Base-by-base conservation (phyloP, 2,797 vertebrate species). In the Takifugu ocellatus region DNA sequence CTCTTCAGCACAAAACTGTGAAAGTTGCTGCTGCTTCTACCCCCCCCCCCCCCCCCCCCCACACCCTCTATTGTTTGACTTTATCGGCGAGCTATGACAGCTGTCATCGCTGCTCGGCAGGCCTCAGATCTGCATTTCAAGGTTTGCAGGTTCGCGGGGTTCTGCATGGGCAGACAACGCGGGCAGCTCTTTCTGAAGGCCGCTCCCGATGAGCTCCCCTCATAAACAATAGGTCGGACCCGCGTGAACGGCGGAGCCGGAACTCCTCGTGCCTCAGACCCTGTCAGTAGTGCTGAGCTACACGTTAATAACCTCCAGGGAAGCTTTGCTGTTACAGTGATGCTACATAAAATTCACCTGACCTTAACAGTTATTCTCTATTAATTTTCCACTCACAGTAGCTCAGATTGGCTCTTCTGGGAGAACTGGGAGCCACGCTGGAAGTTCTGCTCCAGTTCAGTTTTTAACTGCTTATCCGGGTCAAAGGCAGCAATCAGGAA, bases 91-190 rank as follows among this genome's bases (percentile, higher is more conserved):
- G 84, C 77, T 72, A 71, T 90, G 90, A 90, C 91, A 92, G 90
- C 90, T 92, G 90, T 90, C 90, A 89, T 88, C 89, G 68, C 83
- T 83, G 79, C 79, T 86, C 86, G 78, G 83, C 75, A 78, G 75
- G 80, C 79, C 81, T 91, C 83, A 87, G 89, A 91, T 92, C 89
- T 90, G 84, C 83, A 77, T 85, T 87, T 89, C 87, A 89, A 89
- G 86, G 84, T 90, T 84, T 83, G 83, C 67, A 84, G 84, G 87
- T 87, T 87, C 78, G 79, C 76, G 16, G 77, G 79, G 68, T 88
- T 88, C 75, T 83, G 84, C 83, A 70, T 56, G 82, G 79, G 71
- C 74, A 84, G 75, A 77, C 78, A 72, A 74, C 66, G 58, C 56
- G 67, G 68, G 63, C 66, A 56, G 62, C 59, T 60, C 25, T 24